Percentiles rank a stretch among this genome's conserved stretches.
phyloP scores from a whole-genome alignment of 2,113 vertebrate genomes.

The Pseudorectes ferrugineus region DNA sequence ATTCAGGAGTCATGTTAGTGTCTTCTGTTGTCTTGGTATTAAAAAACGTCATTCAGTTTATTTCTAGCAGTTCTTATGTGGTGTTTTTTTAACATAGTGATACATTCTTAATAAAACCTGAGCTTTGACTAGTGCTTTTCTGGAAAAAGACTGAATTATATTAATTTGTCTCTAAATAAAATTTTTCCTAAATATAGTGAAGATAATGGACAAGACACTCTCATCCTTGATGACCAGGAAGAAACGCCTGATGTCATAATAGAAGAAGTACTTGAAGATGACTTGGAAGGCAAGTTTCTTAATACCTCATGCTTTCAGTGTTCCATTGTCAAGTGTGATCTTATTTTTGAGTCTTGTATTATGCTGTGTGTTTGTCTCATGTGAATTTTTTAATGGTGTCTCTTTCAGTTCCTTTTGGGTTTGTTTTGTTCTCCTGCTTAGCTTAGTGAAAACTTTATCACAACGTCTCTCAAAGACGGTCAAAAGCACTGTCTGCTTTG shows the following conservation, averaged over 20 bases:
- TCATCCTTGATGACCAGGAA: not conserved
- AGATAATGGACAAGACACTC: not conserved
- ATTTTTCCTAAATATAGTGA: constrained; percentile 37
- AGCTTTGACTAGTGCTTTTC: not conserved
- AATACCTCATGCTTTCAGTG: not conserved
- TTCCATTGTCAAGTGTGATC: not conserved
- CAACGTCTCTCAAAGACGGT: not conserved
- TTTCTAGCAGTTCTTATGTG: not conserved
- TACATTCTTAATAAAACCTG: not conserved
- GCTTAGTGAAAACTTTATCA: not conserved
- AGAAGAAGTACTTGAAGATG: constrained; percentile 80
- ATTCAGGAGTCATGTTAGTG: not conserved
- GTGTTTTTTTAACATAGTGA: not conserved
- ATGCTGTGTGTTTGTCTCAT: not conserved
- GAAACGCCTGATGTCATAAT: constrained; percentile 75
- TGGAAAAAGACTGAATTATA: not conserved
- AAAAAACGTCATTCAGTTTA: not conserved
- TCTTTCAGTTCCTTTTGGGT: not conserved
- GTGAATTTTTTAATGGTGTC: not conserved
- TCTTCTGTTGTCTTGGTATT: not conserved
- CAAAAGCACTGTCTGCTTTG: not conserved
- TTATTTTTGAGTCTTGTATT: not conserved
- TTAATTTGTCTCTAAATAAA: constrained; percentile 55
- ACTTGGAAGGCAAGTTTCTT: constrained; percentile 60
- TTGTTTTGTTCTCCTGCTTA: not conserved